Evolutionary conservation across 2,113 vertebrate genomes (phyloP).

Genomic region (Sceloporus tristichus): DNA sequence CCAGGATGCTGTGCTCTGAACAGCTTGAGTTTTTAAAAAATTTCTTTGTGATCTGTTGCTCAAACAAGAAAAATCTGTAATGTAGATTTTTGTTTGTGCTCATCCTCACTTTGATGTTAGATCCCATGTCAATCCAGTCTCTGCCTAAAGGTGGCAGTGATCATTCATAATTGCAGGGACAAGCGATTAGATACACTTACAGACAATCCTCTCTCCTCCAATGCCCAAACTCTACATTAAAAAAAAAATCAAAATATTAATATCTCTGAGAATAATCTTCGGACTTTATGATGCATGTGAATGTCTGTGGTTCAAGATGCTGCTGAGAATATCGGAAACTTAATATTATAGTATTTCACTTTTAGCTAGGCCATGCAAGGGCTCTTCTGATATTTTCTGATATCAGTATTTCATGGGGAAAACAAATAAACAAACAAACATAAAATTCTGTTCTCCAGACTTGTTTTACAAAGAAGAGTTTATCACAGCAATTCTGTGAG

Average conservation of each 20-base stretch:
- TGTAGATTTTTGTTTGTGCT: constrained; percentile 52
- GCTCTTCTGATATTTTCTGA: constrained; percentile 39
- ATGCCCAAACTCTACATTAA: constrained; percentile 4
- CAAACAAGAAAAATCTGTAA: constrained; percentile 48
- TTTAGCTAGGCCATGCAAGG: neutral
- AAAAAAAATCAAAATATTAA: constrained; percentile 19
- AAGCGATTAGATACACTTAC: constrained; percentile 22
- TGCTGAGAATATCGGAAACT: constrained; percentile 12
- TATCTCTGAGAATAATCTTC: neutral
- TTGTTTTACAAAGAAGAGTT: neutral
- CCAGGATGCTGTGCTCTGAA: constrained; percentile 41
- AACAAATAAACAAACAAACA: neutral
- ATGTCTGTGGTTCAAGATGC: constrained; percentile 45
- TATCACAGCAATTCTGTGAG: constrained; percentile 5
- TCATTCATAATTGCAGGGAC: constrained; percentile 60
- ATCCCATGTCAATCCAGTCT: constrained; percentile 47
- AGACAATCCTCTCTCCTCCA: neutral
- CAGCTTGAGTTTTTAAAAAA: constrained; percentile 25
- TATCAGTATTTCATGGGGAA: constrained; percentile 41
- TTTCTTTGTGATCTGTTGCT: constrained; percentile 34
- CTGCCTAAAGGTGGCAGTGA: constrained; percentile 75
- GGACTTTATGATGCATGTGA: constrained; percentile 39
- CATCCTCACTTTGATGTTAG: constrained; percentile 28
- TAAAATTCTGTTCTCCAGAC: constrained; percentile 31
- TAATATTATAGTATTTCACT: constrained; percentile 37